Evolutionary conservation across 2,888 invertebrate species (phyloP), one percentile per base, ranked within the genome.

Genomic region (Drosophila parthenogenetica): DNA sequence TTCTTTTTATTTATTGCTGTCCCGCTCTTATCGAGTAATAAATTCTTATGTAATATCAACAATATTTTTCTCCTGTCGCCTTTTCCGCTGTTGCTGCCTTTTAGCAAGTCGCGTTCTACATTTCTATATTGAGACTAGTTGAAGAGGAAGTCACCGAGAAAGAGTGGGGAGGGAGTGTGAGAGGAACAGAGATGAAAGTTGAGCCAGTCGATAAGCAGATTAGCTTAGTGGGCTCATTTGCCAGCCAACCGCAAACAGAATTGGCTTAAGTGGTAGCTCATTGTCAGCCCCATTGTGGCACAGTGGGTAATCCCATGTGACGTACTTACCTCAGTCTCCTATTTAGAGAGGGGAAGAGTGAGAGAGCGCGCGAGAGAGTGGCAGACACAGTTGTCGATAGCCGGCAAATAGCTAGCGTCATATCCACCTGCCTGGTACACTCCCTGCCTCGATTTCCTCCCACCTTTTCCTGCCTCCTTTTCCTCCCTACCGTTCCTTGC

Each of bases 251-350:
- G 69, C 75, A 73, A 77, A 77, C 73, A 61, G 78, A 75, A 77
- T 75, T 75, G 73, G 75, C 78, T 75, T 73, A 77, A 75, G 69
- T 73, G 75, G 49, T 75, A 42, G 59, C 74, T 73, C 74, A 75
- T 75, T 75, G 74, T 77, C 73, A 73, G 73, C 43, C 69, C 78
- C 35, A 43, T 49, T 48, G 48, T 57, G 55, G 54, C 60, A 51
- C 50, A 25, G 14, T 54, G 60, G 73, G 62, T 75, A 75, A 75
- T 77, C 74, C 78, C 73, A 57, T 65, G 77, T 79, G 77, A 76
- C 76, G 79, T 78, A 63, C 71, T 65, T 73, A 54, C 40, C 57
- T 57, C 45, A 37, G 25, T 29, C 37, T 17, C 16, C 29, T 19
- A 10, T n/a, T 17, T 3, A 4, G 8, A 29, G 8, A 29, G 29